Base-by-base conservation (phyloP, 2,113 vertebrate species). In the Oreotrochilus melanogaster region DNA sequence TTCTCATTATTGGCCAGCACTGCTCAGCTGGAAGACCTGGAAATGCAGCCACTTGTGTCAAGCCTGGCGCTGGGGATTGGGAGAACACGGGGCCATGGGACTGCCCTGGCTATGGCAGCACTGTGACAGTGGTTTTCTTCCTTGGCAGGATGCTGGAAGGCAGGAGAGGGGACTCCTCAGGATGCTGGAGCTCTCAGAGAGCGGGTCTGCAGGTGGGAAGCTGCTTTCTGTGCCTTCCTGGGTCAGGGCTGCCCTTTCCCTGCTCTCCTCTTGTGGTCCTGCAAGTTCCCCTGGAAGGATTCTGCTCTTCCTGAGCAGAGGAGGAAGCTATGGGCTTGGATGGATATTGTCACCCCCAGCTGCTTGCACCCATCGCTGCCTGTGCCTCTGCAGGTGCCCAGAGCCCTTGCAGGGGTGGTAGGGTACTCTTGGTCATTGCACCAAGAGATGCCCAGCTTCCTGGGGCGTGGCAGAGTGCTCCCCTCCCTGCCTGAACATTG, bases 121-220 rank as follows among this genome's bases (percentile, higher is more conserved):
- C 45, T 57, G 31, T 95, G 75, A 95, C 25, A 5, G 57, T 37
- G 65, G 47, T 95, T 91, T 70, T 95, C 54, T 56, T 94, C 76
- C 73, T 92, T 89, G 5, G 31, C 91, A 98, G 64, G 88, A 96
- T 98, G 39, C 53, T n/a, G 66, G 85, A 64, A 85, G 5, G 31
- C 91, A 9, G 67, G 96, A 97, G 95, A 87, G 94, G 42, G 95
- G 97, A 78, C 98, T 98, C 71, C 96, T 98, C 73, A 98, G 64
- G 88, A 96, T 98, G 93, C 92, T 98, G 94, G 98, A 98, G 81
- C 95, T 98, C 71, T 98, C 98, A 2, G 98, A 98, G 78, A 70
- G 90, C 74, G 97, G 92, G 64, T 87, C 95, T 89, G 73, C 92
- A 98, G 98, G 98, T 98, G 85, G 92, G 96, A 76, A 83, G 37